phyloP scores from a whole-genome alignment of 2,888 invertebrate genomes.

The Acanthosepion esculentum region DNA sequence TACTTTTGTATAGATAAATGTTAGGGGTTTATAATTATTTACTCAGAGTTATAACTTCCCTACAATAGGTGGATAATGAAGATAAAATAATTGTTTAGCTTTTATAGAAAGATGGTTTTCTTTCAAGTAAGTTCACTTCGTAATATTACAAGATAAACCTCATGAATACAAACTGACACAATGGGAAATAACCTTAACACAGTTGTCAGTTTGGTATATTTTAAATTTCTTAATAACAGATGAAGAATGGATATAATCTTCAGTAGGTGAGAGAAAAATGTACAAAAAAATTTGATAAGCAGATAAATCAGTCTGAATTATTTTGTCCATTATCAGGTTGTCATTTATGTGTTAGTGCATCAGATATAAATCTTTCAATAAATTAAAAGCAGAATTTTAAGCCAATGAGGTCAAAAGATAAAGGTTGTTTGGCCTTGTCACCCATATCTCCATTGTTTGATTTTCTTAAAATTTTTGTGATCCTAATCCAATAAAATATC shows the following conservation, averaged over 20 bases:
- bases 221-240: neutral
- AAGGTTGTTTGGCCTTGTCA: neutral
- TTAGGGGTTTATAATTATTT: too few species aligned
- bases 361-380: neutral
- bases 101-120: too few species aligned
- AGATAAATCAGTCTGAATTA: neutral
- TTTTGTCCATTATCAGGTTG: neutral
- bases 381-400: neutral
- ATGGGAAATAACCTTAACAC: too few species aligned
- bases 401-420: neutral
- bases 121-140: too few species aligned
- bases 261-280: neutral
- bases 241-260: neutral
- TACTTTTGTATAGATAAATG: too few species aligned
- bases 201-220: too few species aligned
- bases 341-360: neutral
- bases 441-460: neutral
- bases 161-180: too few species aligned
- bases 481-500: neutral
- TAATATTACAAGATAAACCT: too few species aligned
- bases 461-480: neutral
- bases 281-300: neutral
- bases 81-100: too few species aligned
- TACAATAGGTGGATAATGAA: too few species aligned
- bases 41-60: too few species aligned